Evolutionary conservation across 1,140 invertebrate species (phyloP).

Genomic region (Mizuhopecten yessoensis): DNA sequence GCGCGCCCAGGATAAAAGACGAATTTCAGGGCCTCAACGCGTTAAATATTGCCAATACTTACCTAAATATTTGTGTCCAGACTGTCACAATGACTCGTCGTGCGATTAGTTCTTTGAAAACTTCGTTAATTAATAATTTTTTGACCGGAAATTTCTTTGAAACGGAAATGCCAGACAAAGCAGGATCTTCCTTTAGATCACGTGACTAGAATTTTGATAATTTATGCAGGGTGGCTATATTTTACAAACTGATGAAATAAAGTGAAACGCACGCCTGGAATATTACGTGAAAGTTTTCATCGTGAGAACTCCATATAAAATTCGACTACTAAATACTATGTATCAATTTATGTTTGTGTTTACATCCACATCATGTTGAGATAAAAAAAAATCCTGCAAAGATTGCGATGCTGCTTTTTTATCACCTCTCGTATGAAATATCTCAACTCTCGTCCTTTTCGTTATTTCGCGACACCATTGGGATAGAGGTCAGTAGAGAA

Average conservation of each 20-base stretch:
- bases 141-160: constrained; percentile 77
- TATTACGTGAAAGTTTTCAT: not conserved
- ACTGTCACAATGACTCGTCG: not conserved
- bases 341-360: too few relatives aligned
- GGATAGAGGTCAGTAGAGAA: not conserved
- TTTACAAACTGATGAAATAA: not conserved
- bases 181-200: constrained; percentile 73
- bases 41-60: not conserved
- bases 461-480: not conserved
- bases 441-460: not conserved
- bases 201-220: constrained; percentile 64
- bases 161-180: constrained; percentile 79
- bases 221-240: not conserved
- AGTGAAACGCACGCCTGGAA: not conserved
- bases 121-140: constrained; percentile 56
- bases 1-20: constrained; percentile 28
- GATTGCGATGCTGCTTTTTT: too few relatives aligned
- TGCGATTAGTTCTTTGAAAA: constrained; percentile 21
- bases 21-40: not conserved
- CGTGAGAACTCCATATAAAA: not conserved
- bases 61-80: not conserved
- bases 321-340: too few relatives aligned
- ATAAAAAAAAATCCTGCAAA: not conserved
- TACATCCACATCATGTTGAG: not conserved
- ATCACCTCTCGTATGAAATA: too few relatives aligned